Base-by-base conservation (phyloP, 2,113 vertebrate genomes). In the Oreotrochilus melanogaster region DNA sequence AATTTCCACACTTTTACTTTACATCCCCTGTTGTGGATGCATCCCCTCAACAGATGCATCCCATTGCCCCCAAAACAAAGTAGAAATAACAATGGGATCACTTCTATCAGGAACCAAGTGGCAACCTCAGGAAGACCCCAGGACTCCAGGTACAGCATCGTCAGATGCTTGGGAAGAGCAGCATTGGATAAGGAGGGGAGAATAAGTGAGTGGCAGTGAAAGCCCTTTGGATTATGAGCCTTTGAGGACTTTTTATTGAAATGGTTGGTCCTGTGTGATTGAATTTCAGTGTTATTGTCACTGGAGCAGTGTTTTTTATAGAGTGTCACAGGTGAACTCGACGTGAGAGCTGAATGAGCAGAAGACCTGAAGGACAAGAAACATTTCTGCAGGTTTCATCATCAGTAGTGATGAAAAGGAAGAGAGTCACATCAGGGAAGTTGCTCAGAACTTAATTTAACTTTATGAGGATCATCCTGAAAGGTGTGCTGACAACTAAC, bases 191-290 rank as follows among this genome's bases (percentile, higher is more conserved):
- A 93, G 92, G 53, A 89, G 65, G 65, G 73, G n/a, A 88, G 27
- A 42, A 11, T 60, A 88, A 95, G 71, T 74, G 78, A 47, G 35
- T 72, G 89, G 64, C 50, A 86, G 31, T 53, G 57, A 96, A 93
- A 95, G 35, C 30, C 28, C 78, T 89, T 79, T 85, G 75, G 71
- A 79, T 60, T 90, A 70, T 35, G 43, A 85, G 60, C 73, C 65
- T 90, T 82, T 73, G 50, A 92, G 67, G 91, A 91, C 37, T 78
- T 62, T 80, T 93, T 86, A 86, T 88, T 93, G 78, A 93, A 88
- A 88, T 31, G 45, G 56, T 71, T 91, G 66, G 39, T 91, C 56
- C 71, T 84, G 10, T 54, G 69, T 71, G n/a, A 25, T 62, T 66
- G 73, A 88, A 76, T 93, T 91, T 85, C n/a, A 92, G 4, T 61